A percentile compares a stretch with the other conserved stretches of the same genome.
Conservation (phyloP, 23 tunicate genomes). For the Ciona savignyi region DNA sequence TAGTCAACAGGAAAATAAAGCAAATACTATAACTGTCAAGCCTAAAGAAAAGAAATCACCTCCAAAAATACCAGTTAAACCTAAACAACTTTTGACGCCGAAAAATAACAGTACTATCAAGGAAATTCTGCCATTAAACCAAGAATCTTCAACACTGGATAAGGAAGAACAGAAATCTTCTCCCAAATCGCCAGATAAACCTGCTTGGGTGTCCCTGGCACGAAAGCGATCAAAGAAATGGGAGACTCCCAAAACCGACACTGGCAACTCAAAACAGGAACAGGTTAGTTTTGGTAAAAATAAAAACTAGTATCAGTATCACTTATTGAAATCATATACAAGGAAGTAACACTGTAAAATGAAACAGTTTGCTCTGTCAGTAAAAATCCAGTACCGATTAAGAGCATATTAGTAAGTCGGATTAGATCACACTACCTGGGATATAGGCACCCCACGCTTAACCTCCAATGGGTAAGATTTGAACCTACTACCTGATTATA, state of each 20-base stretch:
- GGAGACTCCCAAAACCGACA: conserved; percentile 24
- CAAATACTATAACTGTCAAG: not conserved
- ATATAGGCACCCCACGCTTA: no score
- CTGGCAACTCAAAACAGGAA: no score
- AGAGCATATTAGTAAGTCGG: no score
- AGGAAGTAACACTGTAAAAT: no score
- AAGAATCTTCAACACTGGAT: not conserved
- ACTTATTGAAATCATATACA: no score
- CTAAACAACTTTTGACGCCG: not conserved
- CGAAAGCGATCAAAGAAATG: conserved; percentile 34
- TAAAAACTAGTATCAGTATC: no score
- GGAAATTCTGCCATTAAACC: not conserved
- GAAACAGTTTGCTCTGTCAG: no score
- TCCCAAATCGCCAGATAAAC: not conserved
- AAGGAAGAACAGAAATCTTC: not conserved
- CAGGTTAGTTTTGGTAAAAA: no score
- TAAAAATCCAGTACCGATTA: no score
- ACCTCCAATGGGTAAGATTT: no score
- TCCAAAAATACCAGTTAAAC: not conserved
- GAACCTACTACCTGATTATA: no score
- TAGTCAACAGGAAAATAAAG: not conserved
- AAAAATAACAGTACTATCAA: not conserved
- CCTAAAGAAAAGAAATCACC: not conserved
- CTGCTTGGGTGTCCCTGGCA: conserved; percentile 34
- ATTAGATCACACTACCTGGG: no score